A percentile compares a stretch with the other conserved stretches of the same genome.
phyloP scores from a whole-genome alignment of 2,888 invertebrate species.

The Camponotus fellah region DNA sequence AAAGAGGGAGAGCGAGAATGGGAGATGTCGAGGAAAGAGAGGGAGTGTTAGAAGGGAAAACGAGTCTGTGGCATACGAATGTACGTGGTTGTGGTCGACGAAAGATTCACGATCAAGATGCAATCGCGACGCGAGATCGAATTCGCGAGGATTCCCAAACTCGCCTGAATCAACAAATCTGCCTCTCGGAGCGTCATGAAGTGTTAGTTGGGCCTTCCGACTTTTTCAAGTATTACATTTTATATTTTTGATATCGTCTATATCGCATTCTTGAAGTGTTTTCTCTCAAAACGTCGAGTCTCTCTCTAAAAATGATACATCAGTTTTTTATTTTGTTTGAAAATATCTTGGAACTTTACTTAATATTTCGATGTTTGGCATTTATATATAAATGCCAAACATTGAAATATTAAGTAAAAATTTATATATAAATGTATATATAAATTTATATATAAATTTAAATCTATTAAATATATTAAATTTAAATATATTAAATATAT shows the following conservation, averaged over 20 bases:
- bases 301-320: not conserved
- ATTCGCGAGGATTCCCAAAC: slow-evolving; percentile 68
- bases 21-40: slow-evolving; percentile 50
- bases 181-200: not conserved
- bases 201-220: not conserved
- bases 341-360: not conserved
- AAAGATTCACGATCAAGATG: slow-evolving; percentile 76
- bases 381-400: no score
- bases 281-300: not conserved
- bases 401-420: no score
- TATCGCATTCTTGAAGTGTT: not conserved
- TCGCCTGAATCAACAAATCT: slow-evolving; percentile 65
- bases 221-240: not conserved
- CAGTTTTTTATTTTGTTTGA: not conserved
- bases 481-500: no score
- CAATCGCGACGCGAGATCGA: slow-evolving; percentile 71
- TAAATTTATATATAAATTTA: no score
- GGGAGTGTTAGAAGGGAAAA: slow-evolving; percentile 78
- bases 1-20: slow-evolving; percentile 35
- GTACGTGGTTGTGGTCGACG: slow-evolving; percentile 74
- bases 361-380: not conserved
- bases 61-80: slow-evolving; percentile 82
- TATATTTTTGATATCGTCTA: slow-evolving; percentile 2
- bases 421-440: no score
- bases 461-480: no score